A percentile compares a stretch with the other conserved stretches of the same genome.
These are phyloP conservation scores for Orbicella faveolata DNA, from an alignment of 64 coral and sea anemone genomes.

Conservation along the genomic window DNA sequence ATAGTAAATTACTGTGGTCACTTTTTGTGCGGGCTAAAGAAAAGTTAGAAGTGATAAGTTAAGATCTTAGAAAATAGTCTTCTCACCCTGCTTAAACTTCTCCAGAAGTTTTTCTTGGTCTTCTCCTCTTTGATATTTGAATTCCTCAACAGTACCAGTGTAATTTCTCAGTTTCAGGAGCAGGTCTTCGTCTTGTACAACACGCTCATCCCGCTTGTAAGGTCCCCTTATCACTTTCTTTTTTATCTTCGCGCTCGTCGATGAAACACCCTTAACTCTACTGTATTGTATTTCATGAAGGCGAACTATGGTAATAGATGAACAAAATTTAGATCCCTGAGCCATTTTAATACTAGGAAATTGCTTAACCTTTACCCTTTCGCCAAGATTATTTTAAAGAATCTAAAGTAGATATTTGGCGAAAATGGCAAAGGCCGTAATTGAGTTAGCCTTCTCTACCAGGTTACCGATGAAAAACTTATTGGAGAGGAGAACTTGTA, in stretches of 20 bases:
- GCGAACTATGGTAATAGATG: not conserved
- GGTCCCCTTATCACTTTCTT: too few species aligned
- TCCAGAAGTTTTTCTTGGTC: not conserved
- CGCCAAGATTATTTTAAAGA: not conserved
- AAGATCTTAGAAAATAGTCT: not conserved
- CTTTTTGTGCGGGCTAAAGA: not conserved
- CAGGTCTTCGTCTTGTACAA: not conserved
- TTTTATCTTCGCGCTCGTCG: not conserved
- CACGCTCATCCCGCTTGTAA: too few species aligned
- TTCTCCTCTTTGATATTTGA: not conserved
- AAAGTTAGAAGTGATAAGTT: not conserved
- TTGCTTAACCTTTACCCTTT: not conserved
- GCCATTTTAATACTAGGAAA: not conserved
- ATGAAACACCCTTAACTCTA: not conserved
- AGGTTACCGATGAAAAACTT: not conserved
- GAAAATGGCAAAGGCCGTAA: not conserved
- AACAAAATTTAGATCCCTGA: not conserved
- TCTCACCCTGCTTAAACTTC: conserved; percentile 9
- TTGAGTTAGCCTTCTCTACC: not conserved
- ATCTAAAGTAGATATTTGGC: not conserved
- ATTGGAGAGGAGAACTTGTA: not conserved
- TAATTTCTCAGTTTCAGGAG: not conserved
- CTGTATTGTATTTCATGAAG: not conserved
- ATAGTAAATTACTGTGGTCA: not conserved
- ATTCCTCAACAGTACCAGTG: not conserved